A percentile compares a stretch with the other conserved stretches of the same genome.
phyloP scores from a whole-genome alignment of 30 jellyfish, hydroid and myxozoan species.

The Nemopilema nomurai region DNA sequence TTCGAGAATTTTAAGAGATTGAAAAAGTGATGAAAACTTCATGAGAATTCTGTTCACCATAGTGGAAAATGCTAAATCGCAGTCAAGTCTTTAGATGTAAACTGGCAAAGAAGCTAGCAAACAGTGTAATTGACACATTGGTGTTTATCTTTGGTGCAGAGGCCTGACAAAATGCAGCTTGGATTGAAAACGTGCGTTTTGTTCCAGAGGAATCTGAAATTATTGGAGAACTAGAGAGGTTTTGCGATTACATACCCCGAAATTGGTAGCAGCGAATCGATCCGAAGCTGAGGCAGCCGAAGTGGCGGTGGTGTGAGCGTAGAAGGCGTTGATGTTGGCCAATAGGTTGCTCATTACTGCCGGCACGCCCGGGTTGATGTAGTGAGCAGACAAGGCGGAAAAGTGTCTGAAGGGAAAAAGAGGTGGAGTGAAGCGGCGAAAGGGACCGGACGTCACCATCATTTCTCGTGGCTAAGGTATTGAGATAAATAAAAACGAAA shows the following conservation, averaged over 20 bases:
- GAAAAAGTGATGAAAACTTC: too few species aligned
- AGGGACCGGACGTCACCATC: too few species aligned
- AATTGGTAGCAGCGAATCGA: constrained; percentile 93
- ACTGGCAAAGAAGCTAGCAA: too few species aligned
- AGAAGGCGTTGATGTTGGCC: constrained; percentile 97
- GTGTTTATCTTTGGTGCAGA: not conserved
- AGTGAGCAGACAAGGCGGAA: constrained; percentile 95
- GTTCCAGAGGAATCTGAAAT: not conserved
- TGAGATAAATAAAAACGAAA: too few species aligned
- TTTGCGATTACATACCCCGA: constrained; percentile 74
- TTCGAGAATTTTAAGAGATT: too few species aligned
- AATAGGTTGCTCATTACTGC: constrained; percentile 93
- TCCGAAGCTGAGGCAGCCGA: constrained; percentile 98
- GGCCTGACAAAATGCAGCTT: not conserved
- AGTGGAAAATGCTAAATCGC: too few species aligned
- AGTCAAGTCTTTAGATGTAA: too few species aligned
- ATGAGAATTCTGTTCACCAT: too few species aligned
- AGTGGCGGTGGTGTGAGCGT: constrained; percentile 99
- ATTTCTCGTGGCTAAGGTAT: too few species aligned
- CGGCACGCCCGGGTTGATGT: constrained; percentile 89
- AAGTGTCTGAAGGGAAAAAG: constrained; percentile 78
- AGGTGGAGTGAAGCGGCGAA: too few species aligned
- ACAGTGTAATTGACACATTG: too few species aligned
- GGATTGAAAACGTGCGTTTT: not conserved
- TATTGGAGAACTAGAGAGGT: not conserved